Evolutionary conservation across 2,888 invertebrate genomes (phyloP), one percentile per base, ranked within the genome.

Genomic region (Apantesis nais): DNA sequence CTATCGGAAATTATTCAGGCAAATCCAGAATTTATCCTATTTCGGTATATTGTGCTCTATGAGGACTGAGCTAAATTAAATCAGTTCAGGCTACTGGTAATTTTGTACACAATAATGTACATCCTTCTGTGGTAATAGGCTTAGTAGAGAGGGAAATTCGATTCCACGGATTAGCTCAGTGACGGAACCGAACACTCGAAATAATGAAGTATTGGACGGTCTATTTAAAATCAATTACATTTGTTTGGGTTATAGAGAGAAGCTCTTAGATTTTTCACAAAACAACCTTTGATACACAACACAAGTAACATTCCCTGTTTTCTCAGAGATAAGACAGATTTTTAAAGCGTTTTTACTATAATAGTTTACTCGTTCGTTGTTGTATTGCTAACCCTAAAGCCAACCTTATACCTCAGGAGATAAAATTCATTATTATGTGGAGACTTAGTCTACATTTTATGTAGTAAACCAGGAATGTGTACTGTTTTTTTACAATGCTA

Each of bases 391-490:
- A 61, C 22, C 44, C n/a, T 71, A 66, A 70, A 66, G 1, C 63
- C 48, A 72, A 76, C 79, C 70, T 64, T 78, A 76, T 72, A 67
- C 0, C 73, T 41, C 73, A 73, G 72, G 58, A 44, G 11, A 11
- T 72, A 72, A 73, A 67, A 78, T 75, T 62, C 60, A 74, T 73
- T 79, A 81, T 78, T 72, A 66, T 60, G 37, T 68, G 67, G 64
- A 67, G 67, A 70, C 65, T 73, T 72, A 66, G 68, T 74, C 71
- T 75, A 41, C 3, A 29, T 78, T 78, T 78, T 77, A 74, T 72
- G 73, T 72, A 76, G 78, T 79, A 74, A 76, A 77, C 76, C 72
- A 73, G 74, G 80, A 79, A 79, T 80, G 77, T 74, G 74, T 78
- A 75, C 77, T 74, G 74, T 70, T 75, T 80, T 81, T 77, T 80